phyloP scores from a whole-genome alignment of 2,888 invertebrate species.

The Oscheius sp. region DNA sequence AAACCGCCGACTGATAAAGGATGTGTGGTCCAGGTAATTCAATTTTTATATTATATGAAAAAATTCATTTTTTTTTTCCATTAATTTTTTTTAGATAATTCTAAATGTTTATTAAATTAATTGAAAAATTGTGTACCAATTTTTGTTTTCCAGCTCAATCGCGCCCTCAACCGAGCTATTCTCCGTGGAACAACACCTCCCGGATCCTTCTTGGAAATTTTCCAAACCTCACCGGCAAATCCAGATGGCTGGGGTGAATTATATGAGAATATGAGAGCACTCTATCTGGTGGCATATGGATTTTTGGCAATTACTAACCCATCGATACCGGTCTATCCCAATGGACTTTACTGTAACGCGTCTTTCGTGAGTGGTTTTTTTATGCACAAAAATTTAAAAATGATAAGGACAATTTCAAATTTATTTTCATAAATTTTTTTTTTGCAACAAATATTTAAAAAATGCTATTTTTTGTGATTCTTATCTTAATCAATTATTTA shows the following conservation, averaged over 20 bases:
- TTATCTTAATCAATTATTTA: too few relatives aligned
- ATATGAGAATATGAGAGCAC: slow-evolving; percentile 40
- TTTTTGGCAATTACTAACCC: slow-evolving; percentile 29
- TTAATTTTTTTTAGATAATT: not conserved
- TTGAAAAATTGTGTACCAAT: too few relatives aligned
- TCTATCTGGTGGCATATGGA: slow-evolving; percentile 39
- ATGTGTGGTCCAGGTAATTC: slow-evolving; percentile 43
- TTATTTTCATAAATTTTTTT: too few relatives aligned
- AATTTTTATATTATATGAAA: not conserved
- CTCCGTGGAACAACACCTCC: slow-evolving; percentile 35
- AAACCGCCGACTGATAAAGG: slow-evolving; percentile 39
- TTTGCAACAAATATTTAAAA: too few relatives aligned
- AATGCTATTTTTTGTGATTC: too few relatives aligned
- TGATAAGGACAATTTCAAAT: too few relatives aligned
- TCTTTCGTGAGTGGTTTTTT: slow-evolving; percentile 22
- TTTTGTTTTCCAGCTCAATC: slow-evolving; percentile 33
- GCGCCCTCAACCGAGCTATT: slow-evolving; percentile 45
- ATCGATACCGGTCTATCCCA: slow-evolving; percentile 8
- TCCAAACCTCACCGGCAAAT: slow-evolving; percentile 51
- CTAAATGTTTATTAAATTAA: not conserved
- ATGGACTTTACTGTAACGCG: slow-evolving; percentile 50
- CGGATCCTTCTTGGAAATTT: slow-evolving; percentile 52
- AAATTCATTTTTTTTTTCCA: not conserved
- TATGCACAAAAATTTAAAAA: slow-evolving; percentile 20
- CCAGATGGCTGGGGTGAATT: slow-evolving; percentile 33